Evolutionary conservation across 2,888 invertebrate genomes (phyloP).

Genomic region (Colostygia pectinataria): DNA sequence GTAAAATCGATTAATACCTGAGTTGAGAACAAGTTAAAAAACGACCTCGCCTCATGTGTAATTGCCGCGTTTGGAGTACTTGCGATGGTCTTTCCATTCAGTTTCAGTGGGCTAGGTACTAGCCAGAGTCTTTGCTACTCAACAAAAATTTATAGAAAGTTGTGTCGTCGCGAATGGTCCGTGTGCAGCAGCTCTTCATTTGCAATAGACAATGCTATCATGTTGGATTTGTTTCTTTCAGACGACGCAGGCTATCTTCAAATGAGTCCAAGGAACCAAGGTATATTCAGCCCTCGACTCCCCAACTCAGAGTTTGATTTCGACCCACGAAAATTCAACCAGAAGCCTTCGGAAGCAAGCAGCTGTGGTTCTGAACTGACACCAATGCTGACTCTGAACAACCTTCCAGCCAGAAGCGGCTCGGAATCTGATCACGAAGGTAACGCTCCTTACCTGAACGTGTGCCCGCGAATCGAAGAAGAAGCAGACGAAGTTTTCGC

Average conservation of each 20-base stretch:
- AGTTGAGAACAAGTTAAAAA: too few species aligned
- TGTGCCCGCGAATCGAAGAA: slow-evolving; percentile 66
- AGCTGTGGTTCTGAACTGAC: slow-evolving; percentile 71
- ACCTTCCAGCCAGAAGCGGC: slow-evolving; percentile 62
- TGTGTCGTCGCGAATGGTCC: too few species aligned
- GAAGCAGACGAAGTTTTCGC: slow-evolving; percentile 73
- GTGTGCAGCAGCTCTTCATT: too few species aligned
- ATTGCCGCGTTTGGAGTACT: too few species aligned
- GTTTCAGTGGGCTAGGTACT: too few species aligned
- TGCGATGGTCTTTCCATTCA: too few species aligned
- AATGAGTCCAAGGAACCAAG: slow-evolving; percentile 79
- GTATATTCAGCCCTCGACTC: slow-evolving; percentile 82
- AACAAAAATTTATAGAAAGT: too few species aligned
- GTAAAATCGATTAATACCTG: too few species aligned
- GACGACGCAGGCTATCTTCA: slow-evolving; percentile 84
- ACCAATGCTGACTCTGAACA: slow-evolving; percentile 79
- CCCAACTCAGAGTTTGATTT: slow-evolving; percentile 79
- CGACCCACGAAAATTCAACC: slow-evolving; percentile 60
- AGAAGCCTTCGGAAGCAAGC: slow-evolving; percentile 50
- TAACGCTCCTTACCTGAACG: slow-evolving; percentile 59
- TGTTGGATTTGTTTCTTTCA: slow-evolving; percentile 43
- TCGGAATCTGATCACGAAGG: slow-evolving; percentile 74
- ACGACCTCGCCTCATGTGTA: too few species aligned
- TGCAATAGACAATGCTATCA: background rate
- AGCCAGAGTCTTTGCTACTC: too few species aligned